phyloP scores from a whole-genome alignment of 2,113 vertebrate species.

The Mus spicilegus region DNA sequence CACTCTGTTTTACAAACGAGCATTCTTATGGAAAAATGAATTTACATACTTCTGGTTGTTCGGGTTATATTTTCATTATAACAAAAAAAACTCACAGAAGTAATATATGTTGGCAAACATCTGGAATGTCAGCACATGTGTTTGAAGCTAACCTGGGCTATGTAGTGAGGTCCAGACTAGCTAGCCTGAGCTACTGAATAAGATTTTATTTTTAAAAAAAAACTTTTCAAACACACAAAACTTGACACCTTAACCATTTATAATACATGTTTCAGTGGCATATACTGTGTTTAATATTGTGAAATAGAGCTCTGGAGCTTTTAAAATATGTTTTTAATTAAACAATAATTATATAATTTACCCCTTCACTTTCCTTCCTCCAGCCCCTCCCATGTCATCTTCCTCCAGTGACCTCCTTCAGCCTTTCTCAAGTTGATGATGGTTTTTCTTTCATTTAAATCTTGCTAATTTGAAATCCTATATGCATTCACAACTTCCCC shows the following conservation, averaged over 20 bases:
- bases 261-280: neutral
- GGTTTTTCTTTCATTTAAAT: neutral
- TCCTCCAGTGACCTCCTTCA: neutral
- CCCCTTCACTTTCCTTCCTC: neutral
- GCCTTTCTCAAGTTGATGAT: neutral
- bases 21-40: neutral
- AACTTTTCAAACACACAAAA: neutral
- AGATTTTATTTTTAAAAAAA: neutral
- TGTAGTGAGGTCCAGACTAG: neutral
- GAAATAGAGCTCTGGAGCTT: neutral
- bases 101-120: neutral
- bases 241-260: neutral
- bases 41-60: neutral
- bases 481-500: neutral
- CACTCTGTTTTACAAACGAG: neutral
- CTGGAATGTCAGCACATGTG: neutral
- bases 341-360: neutral
- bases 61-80: neutral
- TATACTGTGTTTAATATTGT: neutral
- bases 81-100: neutral
- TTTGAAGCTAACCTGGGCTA: neutral
- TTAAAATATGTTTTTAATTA: neutral
- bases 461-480: neutral
- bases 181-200: neutral
- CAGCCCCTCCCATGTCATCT: neutral